These are phyloP conservation scores for Montipora capitata DNA, from an alignment of 92 coral and sea anemone genomes.

Conservation along the genomic window DNA sequence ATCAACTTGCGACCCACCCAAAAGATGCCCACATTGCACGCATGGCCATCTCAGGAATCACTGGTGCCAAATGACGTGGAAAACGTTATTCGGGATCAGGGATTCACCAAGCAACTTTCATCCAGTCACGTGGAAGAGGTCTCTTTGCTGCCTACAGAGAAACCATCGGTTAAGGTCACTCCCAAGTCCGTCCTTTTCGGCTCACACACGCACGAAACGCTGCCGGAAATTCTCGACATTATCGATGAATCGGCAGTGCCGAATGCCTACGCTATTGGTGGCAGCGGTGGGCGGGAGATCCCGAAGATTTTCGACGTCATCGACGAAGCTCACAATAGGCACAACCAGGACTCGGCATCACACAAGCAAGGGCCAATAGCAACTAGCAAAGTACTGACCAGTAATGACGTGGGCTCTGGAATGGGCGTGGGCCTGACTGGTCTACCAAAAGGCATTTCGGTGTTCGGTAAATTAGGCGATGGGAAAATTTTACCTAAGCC, in stretches of 20 bases:
- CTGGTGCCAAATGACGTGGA: conserved; percentile 39
- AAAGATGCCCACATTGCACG: conserved; percentile 37
- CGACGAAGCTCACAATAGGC: conserved; percentile 89
- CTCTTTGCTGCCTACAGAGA: conserved; percentile 41
- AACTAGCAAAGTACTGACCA: conserved; percentile 98
- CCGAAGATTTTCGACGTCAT: conserved; percentile 97
- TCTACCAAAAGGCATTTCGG: conserved; percentile 89
- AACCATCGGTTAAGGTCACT: conserved; percentile 31
- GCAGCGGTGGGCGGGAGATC: conserved; percentile 84
- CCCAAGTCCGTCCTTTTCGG: conserved; percentile 29
- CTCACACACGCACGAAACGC: conserved; percentile 27
- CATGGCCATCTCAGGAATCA: conserved; percentile 44
- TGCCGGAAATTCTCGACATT: conserved; percentile 92
- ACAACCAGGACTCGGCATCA: conserved; percentile 61
- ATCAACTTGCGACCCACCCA: conserved; percentile 5
- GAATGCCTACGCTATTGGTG: conserved; percentile 53
- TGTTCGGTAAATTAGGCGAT: conserved; percentile 91
- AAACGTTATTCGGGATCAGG: conserved; percentile 22
- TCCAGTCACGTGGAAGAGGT: conserved; percentile 75
- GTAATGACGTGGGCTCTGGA: conserved; percentile 97
- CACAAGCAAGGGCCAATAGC: conserved; percentile 96
- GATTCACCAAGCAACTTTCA: conserved; percentile 68
- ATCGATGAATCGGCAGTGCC: conserved; percentile 81
- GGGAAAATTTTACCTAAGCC: conserved; percentile 57
- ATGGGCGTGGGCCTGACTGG: conserved; percentile 92